Evolutionary conservation across 2,888 invertebrate species (phyloP).

Genomic region (Keiferia lycopersicella): DNA sequence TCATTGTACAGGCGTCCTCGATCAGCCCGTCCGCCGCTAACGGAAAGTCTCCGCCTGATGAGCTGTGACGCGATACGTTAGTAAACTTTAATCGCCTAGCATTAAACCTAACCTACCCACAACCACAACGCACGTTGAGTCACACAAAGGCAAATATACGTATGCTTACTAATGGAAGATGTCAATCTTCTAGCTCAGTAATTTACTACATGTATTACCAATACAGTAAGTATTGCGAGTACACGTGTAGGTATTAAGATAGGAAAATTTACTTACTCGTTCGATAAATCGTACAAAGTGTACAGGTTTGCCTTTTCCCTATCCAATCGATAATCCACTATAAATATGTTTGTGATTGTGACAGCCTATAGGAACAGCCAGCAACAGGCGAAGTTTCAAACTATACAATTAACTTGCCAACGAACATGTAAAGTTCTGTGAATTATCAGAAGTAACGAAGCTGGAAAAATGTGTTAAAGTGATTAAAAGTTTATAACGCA

Average conservation of each 20-base stretch:
- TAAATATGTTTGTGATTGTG: constrained; percentile 4
- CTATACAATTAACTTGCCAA: not conserved
- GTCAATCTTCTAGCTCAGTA: not conserved
- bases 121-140: not conserved
- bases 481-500: constrained; percentile 2
- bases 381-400: constrained; percentile 1
- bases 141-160: not conserved
- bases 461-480: not conserved
- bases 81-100: constrained; percentile 35
- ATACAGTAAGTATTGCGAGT: not conserved
- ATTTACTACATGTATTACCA: not conserved
- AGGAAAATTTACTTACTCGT: too few species aligned
- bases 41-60: constrained; percentile 74
- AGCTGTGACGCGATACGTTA: constrained; percentile 45
- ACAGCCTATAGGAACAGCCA: not conserved
- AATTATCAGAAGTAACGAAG: not conserved
- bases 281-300: not conserved
- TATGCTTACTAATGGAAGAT: not conserved
- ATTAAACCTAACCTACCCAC: not conserved
- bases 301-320: not conserved
- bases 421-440: constrained; percentile 2
- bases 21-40: constrained; percentile 60
- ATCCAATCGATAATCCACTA: constrained; percentile 9
- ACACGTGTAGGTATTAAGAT: not conserved
- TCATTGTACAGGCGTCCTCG: constrained; percentile 79